These are phyloP conservation scores for Gobio gobio DNA, from an alignment of 2,113 vertebrate genomes.

Conservation along the genomic window DNA sequence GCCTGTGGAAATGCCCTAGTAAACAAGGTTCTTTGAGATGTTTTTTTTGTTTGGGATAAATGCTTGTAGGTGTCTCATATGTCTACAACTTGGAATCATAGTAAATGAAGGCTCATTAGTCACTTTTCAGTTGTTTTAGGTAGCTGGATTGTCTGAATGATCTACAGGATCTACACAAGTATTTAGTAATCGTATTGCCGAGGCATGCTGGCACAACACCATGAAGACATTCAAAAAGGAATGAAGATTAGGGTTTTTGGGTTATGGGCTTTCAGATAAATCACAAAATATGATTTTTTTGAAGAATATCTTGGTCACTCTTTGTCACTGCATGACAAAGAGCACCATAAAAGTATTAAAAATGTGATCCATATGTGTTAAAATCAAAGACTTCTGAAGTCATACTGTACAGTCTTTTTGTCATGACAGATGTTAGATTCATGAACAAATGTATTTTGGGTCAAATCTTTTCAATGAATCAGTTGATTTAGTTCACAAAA, in stretches of 20 bases:
- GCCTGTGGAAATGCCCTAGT: background rate
- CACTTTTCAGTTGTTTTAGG: background rate
- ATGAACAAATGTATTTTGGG: background rate
- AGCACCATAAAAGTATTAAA: background rate
- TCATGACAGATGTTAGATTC: background rate
- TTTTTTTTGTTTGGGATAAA: background rate
- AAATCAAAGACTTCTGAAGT: background rate
- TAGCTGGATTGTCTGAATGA: background rate
- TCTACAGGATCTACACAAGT: background rate
- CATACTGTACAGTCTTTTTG: background rate
- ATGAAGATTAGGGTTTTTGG: background rate
- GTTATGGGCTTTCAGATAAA: background rate
- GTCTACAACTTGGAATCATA: background rate
- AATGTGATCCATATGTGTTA: background rate
- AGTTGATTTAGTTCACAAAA: background rate
- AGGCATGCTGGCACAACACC: background rate
- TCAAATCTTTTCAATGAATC: background rate
- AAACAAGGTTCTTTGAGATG: background rate
- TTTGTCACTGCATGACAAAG: background rate
- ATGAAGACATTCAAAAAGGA: background rate
- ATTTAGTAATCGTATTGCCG: background rate
- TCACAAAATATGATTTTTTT: background rate
- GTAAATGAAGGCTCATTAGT: background rate
- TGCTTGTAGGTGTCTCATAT: background rate
- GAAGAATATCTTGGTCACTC: background rate